Conservation (phyloP, 2,888 invertebrate genomes). For the Oithona nana region DNA sequence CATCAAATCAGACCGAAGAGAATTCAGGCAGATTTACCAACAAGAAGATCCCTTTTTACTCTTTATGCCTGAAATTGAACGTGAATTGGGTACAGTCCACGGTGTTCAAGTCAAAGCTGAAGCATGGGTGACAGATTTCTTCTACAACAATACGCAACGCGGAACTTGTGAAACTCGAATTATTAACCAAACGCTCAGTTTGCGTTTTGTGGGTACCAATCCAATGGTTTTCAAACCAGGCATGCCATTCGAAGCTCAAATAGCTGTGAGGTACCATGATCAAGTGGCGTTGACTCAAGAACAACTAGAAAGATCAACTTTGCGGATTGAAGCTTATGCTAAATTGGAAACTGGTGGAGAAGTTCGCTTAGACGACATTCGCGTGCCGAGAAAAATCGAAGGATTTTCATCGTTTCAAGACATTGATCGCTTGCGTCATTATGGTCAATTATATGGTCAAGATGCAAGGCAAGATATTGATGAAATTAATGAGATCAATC, state of each 20-base stretch:
- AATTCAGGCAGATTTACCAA: conserved; percentile 2
- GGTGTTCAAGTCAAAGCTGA: conserved; percentile 18
- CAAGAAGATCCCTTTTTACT: conserved; percentile 10
- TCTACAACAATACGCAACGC: conserved; percentile 60
- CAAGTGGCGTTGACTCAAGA: conserved; percentile 52
- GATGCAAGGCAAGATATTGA: neutral
- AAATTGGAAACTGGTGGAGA: conserved; percentile 32
- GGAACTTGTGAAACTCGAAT: conserved; percentile 72
- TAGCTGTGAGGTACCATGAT: conserved; percentile 77
- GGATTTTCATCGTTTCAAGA: neutral
- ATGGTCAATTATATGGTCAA: neutral
- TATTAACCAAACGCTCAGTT: conserved; percentile 62
- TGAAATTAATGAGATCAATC: neutral
- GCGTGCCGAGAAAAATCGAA: neutral
- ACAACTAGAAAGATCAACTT: conserved; percentile 41
- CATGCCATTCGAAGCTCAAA: conserved; percentile 66
- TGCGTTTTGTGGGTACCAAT: conserved; percentile 67
- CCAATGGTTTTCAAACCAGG: conserved; percentile 88
- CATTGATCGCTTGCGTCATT: conserved; percentile 11
- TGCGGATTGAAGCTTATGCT: conserved; percentile 45
- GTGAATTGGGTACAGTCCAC: neutral
- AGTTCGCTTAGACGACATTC: neutral
- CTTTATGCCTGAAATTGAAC: conserved; percentile 7
- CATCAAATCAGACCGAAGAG: neutral
- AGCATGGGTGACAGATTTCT: conserved; percentile 52